Conservation (phyloP, 2,113 vertebrate genomes). For the Pseudopodoces humilis region DNA sequence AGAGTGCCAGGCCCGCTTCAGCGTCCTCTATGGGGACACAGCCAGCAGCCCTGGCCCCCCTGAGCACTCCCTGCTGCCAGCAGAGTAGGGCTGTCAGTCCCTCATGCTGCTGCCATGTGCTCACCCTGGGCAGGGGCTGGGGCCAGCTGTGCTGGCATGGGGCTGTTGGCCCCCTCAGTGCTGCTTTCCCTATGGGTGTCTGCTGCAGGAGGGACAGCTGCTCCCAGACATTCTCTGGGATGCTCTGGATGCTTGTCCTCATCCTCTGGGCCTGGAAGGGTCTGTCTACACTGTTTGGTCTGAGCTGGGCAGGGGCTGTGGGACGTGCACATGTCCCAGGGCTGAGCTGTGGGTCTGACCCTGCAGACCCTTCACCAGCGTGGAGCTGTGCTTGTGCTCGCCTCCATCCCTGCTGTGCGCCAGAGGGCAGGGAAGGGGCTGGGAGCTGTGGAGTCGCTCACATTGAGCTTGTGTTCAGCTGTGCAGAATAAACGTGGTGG, state of each 20-base stretch:
- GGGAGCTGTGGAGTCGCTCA: conserved; percentile 24
- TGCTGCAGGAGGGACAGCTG: background rate
- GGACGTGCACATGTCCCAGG: fast-evolving
- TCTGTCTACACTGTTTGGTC: background rate
- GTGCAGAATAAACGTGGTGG: conserved; percentile 36
- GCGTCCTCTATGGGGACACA: conserved; percentile 50
- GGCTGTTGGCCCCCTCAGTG: background rate
- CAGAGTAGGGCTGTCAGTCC: fast-evolving
- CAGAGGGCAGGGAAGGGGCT: fast-evolving
- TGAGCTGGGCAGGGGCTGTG: background rate
- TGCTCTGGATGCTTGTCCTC: background rate
- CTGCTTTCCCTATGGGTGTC: background rate
- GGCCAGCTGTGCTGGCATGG: background rate
- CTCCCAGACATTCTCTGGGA: background rate
- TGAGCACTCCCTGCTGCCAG: background rate
- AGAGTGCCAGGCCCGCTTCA: conserved; percentile 74
- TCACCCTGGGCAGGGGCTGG: background rate
- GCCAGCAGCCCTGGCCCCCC: background rate
- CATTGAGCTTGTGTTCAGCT: conserved; percentile 51
- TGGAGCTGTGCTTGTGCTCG: background rate
- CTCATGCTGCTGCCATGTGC: fast-evolving
- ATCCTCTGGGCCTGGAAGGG: background rate
- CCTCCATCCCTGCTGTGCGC: fast-evolving
- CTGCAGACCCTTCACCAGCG: fast-evolving
- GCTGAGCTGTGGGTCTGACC: background rate